Conservation (phyloP, 2,888 invertebrate genomes). For the Saturnia pavonia region DNA sequence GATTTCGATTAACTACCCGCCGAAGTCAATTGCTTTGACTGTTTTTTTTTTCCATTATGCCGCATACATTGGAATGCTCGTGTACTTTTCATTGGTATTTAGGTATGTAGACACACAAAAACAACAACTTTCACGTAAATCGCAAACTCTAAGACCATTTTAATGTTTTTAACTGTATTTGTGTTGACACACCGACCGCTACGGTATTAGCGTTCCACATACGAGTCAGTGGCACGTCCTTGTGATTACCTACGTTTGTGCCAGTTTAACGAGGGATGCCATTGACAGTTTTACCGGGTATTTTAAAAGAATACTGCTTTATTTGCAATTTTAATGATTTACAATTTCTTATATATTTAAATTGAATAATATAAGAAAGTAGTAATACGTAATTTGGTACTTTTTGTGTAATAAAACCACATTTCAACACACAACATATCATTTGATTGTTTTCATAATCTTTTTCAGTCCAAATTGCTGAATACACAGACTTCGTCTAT, state of each 20-base stretch:
- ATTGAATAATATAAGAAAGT: neutral
- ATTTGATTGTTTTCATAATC: no score
- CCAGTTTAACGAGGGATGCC: neutral
- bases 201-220: conserved; percentile 4
- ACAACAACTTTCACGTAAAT: conserved; percentile 12
- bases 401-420: no score
- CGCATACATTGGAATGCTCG: neutral
- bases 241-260: conserved; percentile 6
- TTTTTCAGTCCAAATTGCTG: neutral
- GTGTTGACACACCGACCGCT: neutral
- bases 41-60: neutral
- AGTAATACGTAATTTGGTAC: neutral
- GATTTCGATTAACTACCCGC: neutral
- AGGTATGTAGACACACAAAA: conserved; percentile 6
- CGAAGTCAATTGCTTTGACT: neutral
- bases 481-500: neutral
- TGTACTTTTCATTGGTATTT: neutral
- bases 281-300: neutral
- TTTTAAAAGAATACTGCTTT: neutral
- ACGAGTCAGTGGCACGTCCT: neutral
- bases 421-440: no score
- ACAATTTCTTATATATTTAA: no score
- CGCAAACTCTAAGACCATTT: neutral
- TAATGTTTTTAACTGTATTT: conserved; percentile 7
- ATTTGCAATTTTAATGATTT: neutral